Conservation (phyloP, 2,888 invertebrate species). For the Adineta ricciae region DNA sequence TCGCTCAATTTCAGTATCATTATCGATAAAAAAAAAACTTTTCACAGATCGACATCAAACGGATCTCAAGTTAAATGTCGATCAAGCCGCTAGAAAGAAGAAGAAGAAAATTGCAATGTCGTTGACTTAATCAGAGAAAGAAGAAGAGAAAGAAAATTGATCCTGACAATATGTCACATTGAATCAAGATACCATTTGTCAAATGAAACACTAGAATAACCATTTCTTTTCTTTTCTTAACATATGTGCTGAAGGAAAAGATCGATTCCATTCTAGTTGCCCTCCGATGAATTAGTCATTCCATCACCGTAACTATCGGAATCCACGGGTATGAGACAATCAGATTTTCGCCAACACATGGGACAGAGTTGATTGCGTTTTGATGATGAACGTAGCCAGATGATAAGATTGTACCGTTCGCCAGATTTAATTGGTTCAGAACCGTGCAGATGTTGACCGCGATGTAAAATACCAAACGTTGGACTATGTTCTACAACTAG, state of each 20-base stretch:
- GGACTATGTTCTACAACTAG: constrained; percentile 39
- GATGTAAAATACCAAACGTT: constrained; percentile 46
- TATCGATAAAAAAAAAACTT: not conserved
- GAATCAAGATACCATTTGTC: constrained; percentile 9
- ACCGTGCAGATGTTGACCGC: constrained; percentile 50
- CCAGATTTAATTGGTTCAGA: constrained; percentile 47
- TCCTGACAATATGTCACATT: constrained; percentile 5
- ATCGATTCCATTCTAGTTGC: not conserved
- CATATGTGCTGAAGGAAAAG: not conserved
- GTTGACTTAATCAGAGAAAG: not conserved
- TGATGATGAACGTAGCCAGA: constrained; percentile 51
- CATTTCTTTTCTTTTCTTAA: not conserved
- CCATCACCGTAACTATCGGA: constrained; percentile 39
- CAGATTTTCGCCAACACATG: constrained; percentile 49
- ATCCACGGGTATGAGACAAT: constrained; percentile 35
- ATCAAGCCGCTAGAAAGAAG: not conserved
- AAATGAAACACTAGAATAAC: not conserved
- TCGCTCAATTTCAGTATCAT: not conserved
- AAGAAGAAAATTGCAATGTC: not conserved
- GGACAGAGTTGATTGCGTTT: constrained; percentile 49
- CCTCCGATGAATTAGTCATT: constrained; percentile 36
- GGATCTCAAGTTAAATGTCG: not conserved
- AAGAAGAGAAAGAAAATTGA: not conserved
- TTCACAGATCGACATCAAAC: not conserved
- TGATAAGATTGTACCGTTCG: constrained; percentile 48